These are phyloP conservation scores for Watsonalla binaria DNA, from an alignment of 2,888 invertebrate species.

Conservation along the genomic window DNA sequence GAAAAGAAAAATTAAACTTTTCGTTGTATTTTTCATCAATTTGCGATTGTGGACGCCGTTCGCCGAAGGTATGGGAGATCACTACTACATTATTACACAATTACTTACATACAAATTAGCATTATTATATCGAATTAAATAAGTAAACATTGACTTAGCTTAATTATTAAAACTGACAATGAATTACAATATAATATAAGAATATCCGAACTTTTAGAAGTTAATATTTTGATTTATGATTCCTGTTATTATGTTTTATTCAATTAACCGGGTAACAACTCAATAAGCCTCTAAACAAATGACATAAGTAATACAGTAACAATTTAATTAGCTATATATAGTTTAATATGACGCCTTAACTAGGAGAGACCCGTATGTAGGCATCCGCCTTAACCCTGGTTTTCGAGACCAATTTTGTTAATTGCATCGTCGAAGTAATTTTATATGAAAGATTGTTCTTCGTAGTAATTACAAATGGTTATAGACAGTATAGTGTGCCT, in stretches of 20 bases:
- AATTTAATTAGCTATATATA: conserved; percentile 18
- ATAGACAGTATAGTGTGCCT: conserved; percentile 50
- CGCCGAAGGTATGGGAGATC: conserved; percentile 76
- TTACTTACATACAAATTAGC: conserved; percentile 75
- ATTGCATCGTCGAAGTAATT: conserved; percentile 8
- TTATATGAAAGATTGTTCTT: neutral
- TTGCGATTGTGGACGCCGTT: conserved; percentile 51
- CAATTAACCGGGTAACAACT: conserved; percentile 7
- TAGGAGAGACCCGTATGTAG: conserved; percentile 23
- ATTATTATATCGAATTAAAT: conserved; percentile 71
- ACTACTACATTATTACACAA: conserved; percentile 74
- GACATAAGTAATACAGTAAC: conserved; percentile 33
- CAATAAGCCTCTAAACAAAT: conserved; percentile 12
- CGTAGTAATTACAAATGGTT: conserved; percentile 20
- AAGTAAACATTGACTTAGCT: conserved; percentile 78
- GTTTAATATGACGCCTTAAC: conserved; percentile 20
- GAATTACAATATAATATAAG: conserved; percentile 52
- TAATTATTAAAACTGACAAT: conserved; percentile 71
- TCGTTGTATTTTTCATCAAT: conserved; percentile 62
- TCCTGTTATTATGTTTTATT: conserved; percentile 1
- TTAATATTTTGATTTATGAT: conserved; percentile 22
- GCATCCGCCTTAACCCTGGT: conserved; percentile 24
- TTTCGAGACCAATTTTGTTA: conserved; percentile 18
- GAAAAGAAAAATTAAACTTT: conserved; percentile 60
- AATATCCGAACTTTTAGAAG: conserved; percentile 39